These are phyloP conservation scores for Ophonus ardosiacus DNA, from an alignment of 2,888 invertebrate species.

Conservation along the genomic window DNA sequence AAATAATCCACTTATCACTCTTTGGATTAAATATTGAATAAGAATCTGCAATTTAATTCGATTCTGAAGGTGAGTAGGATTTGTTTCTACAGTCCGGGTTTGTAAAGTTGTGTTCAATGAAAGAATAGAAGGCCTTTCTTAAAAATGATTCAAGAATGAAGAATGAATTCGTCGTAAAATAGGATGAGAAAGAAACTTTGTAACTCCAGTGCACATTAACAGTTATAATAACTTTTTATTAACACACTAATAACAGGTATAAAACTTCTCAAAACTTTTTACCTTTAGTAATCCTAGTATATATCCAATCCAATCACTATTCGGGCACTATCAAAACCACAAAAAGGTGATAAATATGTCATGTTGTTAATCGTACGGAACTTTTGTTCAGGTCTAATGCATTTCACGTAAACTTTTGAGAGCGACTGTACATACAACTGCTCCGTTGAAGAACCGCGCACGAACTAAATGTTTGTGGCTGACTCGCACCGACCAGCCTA, in stretches of 20 bases:
- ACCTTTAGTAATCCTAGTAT: not conserved
- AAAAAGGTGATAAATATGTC: not conserved
- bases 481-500: not conserved
- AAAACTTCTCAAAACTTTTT: not conserved
- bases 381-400: conserved; percentile 30
- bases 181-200: not conserved
- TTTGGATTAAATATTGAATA: conserved; percentile 1
- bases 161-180: not conserved
- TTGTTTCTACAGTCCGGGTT: conserved; percentile 14
- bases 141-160: not conserved
- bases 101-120: not conserved
- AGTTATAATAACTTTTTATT: not conserved
- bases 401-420: conserved; percentile 8
- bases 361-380: conserved; percentile 5
- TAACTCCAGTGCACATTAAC: not conserved
- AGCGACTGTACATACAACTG: conserved; percentile 22
- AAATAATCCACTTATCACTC: not conserved
- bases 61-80: conserved; percentile 12
- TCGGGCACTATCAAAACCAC: not conserved
- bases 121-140: conserved; percentile 15
- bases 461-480: not conserved
- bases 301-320: not conserved
- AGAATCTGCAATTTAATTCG: conserved; percentile 3
- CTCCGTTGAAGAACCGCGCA: not conserved
- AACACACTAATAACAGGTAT: too few relatives aligned